A percentile compares a stretch with the other conserved stretches of the same genome.
These are phyloP conservation scores for Brachionichthys hirsutus DNA, from an alignment of 2,113 vertebrate genomes.

Conservation along the genomic window DNA sequence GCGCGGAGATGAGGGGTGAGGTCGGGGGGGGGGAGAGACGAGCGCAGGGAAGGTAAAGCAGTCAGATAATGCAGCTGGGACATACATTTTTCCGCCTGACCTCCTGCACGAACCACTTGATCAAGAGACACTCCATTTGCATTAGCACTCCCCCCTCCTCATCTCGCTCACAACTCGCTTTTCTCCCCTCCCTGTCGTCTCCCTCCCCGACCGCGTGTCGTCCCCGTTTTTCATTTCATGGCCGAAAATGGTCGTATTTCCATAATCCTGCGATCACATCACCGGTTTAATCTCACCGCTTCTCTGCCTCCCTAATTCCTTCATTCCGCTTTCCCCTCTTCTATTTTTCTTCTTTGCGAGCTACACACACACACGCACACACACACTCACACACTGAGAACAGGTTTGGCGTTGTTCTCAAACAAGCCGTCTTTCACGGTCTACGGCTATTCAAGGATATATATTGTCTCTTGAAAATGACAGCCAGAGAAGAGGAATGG, in stretches of 20 bases:
- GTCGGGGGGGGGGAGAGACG: neutral
- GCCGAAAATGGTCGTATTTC: constrained; percentile 12
- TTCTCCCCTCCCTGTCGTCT: no score
- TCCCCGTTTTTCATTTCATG: constrained; percentile 1
- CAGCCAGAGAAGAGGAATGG: constrained; percentile 18
- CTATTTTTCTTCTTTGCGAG: constrained; percentile 7
- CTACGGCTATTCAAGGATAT: constrained; percentile 41
- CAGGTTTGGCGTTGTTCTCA: constrained; percentile 7
- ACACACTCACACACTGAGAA: neutral
- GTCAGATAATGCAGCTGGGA: constrained; percentile 8
- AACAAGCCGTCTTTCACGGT: constrained; percentile 41
- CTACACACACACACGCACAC: constrained; percentile 1
- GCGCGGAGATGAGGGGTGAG: neutral
- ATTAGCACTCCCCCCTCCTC: neutral
- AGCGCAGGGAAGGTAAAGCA: neutral
- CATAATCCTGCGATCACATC: constrained; percentile 34
- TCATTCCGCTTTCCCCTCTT: constrained; percentile 7
- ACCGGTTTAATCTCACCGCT: constrained; percentile 31
- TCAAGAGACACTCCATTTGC: constrained; percentile 18
- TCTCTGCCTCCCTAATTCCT: constrained; percentile 30
- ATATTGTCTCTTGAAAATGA: constrained; percentile 38
- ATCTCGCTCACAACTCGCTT: neutral
- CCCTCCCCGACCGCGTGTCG: neutral
- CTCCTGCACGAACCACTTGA: constrained; percentile 9
- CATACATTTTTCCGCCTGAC: constrained; percentile 11